Percentiles rank a stretch among this genome's conserved stretches.
These are phyloP conservation scores for Metopia argyrocephala DNA, from an alignment of 2,888 invertebrate species.

Conservation along the genomic window DNA sequence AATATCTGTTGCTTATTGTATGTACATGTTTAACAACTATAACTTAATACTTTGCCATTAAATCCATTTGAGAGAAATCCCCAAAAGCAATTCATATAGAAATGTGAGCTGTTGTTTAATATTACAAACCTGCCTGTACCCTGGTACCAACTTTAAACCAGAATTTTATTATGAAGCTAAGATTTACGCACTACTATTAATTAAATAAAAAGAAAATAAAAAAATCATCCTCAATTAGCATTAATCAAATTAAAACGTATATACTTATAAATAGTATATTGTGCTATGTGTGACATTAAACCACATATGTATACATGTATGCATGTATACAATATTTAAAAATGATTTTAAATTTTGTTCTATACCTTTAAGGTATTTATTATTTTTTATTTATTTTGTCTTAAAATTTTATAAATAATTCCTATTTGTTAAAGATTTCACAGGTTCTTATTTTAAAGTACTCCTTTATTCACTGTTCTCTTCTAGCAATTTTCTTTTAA, in stretches of 20 bases:
- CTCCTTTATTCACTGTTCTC: too few relatives aligned
- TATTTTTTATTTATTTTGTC: too few relatives aligned
- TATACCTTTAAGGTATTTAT: too few relatives aligned
- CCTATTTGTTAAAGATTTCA: too few relatives aligned
- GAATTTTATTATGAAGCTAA: not conserved
- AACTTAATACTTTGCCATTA: not conserved
- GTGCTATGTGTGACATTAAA: not conserved
- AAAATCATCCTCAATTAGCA: constrained; percentile 1
- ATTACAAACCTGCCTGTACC: not conserved
- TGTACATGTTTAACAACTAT: not conserved
- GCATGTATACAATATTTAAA: too few relatives aligned
- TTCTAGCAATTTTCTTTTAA: too few relatives aligned
- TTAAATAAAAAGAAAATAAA: not conserved
- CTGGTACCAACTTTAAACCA: not conserved
- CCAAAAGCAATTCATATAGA: not conserved
- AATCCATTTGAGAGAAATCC: not conserved
- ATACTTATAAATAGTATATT: not conserved
- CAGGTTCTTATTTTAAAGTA: too few relatives aligned
- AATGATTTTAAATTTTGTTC: too few relatives aligned
- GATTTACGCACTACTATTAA: not conserved
- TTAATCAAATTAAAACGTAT: not conserved
- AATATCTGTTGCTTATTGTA: not conserved
- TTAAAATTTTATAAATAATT: too few relatives aligned
- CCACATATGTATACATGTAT: too few relatives aligned
- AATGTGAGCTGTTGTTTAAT: not conserved